phyloP scores from a whole-genome alignment of 30 jellyfish, hydroid and myxozoan genomes.

The Aurelia coerulea region DNA sequence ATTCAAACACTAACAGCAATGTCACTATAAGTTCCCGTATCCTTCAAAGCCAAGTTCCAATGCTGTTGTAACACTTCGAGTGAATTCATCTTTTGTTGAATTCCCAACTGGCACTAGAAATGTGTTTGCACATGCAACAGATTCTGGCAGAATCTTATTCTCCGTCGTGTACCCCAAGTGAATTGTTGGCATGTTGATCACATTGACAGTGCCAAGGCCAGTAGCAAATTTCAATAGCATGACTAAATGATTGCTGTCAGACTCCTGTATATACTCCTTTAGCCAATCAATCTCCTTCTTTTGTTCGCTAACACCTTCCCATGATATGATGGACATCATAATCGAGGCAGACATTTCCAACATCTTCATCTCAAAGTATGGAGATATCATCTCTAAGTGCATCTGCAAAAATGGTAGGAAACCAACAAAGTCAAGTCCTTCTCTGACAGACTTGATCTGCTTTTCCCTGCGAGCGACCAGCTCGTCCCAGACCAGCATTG shows the following conservation, averaged over 20 bases:
- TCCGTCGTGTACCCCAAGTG: not conserved
- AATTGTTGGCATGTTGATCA: not conserved
- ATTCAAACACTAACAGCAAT: too few species aligned
- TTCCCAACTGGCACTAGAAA: conserved; percentile 16
- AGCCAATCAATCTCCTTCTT: conserved; percentile 5
- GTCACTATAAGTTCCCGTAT: conserved; percentile 19
- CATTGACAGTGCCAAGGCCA: not conserved
- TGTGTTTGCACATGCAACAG: conserved; percentile 14
- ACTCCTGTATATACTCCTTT: not conserved
- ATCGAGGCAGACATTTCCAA: not conserved
- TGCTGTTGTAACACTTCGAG: conserved; percentile 5
- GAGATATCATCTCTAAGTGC: not conserved
- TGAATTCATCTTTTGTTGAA: conserved; percentile 1
- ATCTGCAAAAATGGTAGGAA: not conserved
- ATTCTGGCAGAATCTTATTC: conserved; percentile 11
- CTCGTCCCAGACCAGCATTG: conserved; percentile 45
- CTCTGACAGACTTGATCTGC: conserved; percentile 46
- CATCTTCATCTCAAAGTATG: not conserved
- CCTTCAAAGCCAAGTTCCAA: conserved; percentile 48
- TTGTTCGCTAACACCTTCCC: not conserved
- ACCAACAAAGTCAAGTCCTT: conserved; percentile 32
- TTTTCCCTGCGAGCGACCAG: conserved; percentile 36
- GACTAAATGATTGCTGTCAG: not conserved
- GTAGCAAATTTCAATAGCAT: conserved; percentile 14
- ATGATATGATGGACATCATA: not conserved